Conservation (phyloP, 2,113 vertebrate genomes). For the Tyto alba region DNA sequence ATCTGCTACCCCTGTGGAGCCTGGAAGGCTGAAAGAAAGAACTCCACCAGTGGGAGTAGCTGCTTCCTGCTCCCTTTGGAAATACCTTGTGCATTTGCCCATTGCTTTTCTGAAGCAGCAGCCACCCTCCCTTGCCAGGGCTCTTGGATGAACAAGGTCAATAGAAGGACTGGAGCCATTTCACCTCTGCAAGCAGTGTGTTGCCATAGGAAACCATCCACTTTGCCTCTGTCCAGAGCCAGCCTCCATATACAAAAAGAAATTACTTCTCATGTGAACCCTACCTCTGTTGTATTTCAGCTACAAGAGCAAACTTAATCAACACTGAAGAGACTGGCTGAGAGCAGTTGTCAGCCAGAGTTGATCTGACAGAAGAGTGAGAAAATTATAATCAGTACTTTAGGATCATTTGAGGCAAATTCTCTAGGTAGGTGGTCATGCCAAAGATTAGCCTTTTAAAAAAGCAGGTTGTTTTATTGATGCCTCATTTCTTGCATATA, state of each 20-base stretch:
- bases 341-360: background rate
- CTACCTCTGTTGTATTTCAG: background rate
- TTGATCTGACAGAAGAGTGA: background rate
- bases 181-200: background rate
- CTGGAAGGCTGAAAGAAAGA: background rate
- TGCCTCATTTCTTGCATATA: background rate
- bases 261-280: background rate
- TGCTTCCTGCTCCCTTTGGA: background rate
- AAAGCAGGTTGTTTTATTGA: background rate
- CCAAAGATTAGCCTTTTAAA: background rate
- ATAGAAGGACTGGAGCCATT: fast-evolving
- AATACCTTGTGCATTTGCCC: background rate
- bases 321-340: background rate
- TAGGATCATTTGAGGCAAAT: background rate
- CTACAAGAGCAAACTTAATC: background rate
- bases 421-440: background rate
- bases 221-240: background rate
- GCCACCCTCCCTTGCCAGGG: background rate
- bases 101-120: background rate
- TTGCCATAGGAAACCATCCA: background rate
- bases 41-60: background rate
- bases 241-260: background rate
- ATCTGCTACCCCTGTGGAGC: background rate
- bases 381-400: background rate
- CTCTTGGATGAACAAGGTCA: background rate